Base-by-base conservation (phyloP, 2,797 vertebrate species). In the Kryptopterus vitreolus region DNA sequence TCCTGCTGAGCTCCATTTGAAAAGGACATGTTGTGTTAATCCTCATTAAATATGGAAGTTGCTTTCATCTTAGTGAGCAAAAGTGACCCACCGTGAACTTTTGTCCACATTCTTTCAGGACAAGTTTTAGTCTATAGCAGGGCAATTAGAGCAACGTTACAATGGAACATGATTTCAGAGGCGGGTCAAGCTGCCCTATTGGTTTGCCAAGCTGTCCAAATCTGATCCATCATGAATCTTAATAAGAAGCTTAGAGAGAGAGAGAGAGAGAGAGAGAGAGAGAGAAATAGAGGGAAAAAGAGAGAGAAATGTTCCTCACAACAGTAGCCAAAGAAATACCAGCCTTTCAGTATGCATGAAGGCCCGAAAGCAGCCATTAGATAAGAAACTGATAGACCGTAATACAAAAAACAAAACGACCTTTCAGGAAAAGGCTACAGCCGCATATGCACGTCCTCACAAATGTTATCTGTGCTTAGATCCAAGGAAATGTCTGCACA, bases 21-120 rank as follows among this genome's bases (percentile, higher is more conserved):
- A 92, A 90, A 91, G 89, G 88, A 91, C 90, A 90, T 91, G 93
- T 92, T 89, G 88, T 84, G 86, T 91, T 92, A 92, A 93, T 94
- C 92, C 92, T 93, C 89, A 92, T 92, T 93, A 93, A 93, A 93
- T 94, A 90, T 89, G 87, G 90, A 89, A 91, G 87, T 89, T 88
- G 89, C 90, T 93, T 93, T 93, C 90, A 93, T 92, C 90, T 92
- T 87, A 89, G 88, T 85, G 89, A 82, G 90, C 90, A 90, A 92
- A 91, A 92, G 89, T 92, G 92, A 93, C 92, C 93, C 89, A 86
- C 86, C 55, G 76, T 94, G 92, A 94, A 91, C 92, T 91, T 94
- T 94, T 94, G 92, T 94, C 90, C 91, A 89, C 89, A 89, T 89
- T 88, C 89, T 91, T 93, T 93, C 91, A 92, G 89, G 86, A 89